Evolutionary conservation across 2,797 vertebrate genomes (phyloP).

Genomic region (Neoniphon sammara): DNA sequence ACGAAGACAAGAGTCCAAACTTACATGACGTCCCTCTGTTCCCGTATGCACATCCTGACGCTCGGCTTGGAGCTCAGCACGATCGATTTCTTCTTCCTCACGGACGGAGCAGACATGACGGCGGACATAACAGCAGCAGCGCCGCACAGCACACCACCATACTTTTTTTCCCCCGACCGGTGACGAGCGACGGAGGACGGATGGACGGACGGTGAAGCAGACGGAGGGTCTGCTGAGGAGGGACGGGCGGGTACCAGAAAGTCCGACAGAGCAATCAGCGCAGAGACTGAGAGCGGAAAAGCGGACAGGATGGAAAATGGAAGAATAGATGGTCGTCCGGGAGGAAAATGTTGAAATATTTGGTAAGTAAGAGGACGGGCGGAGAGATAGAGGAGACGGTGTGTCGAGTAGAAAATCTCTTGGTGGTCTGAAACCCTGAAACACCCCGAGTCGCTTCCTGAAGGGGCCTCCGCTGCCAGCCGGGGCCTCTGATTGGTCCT

Average conservation of each 20-base stretch:
- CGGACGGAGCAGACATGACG: slow-evolving; percentile 73
- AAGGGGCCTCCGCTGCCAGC: slow-evolving; percentile 46
- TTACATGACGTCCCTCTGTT: slow-evolving; percentile 75
- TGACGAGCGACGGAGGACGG: slow-evolving; percentile 10
- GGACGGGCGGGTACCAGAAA: neutral
- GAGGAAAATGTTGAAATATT: neutral
- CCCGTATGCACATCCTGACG: slow-evolving; percentile 76
- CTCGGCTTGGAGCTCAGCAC: slow-evolving; percentile 57
- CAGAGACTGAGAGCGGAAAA: neutral
- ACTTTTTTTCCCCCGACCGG: slow-evolving; percentile 37
- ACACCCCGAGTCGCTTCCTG: slow-evolving; percentile 60
- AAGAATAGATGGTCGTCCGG: neutral
- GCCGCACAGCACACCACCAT: slow-evolving; percentile 67
- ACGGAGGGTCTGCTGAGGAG: no score
- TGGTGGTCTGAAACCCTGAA: slow-evolving; percentile 50
- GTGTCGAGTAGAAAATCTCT: slow-evolving; percentile 52
- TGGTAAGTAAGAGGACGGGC: neutral
- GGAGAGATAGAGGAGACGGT: slow-evolving; percentile 11
- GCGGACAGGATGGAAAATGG: neutral
- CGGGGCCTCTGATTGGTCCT: slow-evolving; percentile 62
- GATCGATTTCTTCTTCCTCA: slow-evolving; percentile 78
- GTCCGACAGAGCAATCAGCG: no score
- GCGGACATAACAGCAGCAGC: slow-evolving; percentile 58
- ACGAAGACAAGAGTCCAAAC: slow-evolving; percentile 35
- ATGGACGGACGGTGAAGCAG: neutral